Conservation (phyloP, 2,797 vertebrate genomes). For the Notamacropus eugenii region DNA sequence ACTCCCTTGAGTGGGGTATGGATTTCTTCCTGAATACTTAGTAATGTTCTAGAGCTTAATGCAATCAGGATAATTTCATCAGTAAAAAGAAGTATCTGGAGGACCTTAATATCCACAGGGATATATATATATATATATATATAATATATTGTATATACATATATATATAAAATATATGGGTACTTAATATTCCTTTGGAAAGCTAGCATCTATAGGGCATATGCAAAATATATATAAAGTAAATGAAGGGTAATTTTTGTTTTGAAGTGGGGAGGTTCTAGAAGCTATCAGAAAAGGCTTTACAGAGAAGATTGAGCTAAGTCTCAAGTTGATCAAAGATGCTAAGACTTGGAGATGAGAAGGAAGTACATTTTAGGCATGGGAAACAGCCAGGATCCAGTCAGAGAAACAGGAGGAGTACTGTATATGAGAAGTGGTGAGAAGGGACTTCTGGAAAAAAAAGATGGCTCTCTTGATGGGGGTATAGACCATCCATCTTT, state of each 20-base stretch:
- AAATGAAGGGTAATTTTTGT: background rate
- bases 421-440: background rate
- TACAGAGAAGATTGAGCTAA: background rate
- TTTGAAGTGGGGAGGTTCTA: background rate
- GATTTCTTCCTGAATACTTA: background rate
- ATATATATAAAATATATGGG: background rate
- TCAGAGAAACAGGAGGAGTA: background rate
- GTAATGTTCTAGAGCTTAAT: background rate
- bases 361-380: background rate
- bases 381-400: background rate
- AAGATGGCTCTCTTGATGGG: background rate
- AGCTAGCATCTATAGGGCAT: background rate
- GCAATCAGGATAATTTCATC: background rate
- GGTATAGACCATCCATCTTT: background rate
- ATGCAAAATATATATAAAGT: background rate
- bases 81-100: background rate
- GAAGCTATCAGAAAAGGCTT: background rate
- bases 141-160: too few relatives aligned
- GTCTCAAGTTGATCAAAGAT: background rate
- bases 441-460: background rate
- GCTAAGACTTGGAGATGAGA: background rate
- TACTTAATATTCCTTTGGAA: background rate
- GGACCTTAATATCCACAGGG: background rate
- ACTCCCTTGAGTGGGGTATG: background rate
- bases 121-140: background rate